These are phyloP conservation scores for Halocynthia roretzi DNA, from an alignment of 23 tunicate genomes.

Conservation along the genomic window DNA sequence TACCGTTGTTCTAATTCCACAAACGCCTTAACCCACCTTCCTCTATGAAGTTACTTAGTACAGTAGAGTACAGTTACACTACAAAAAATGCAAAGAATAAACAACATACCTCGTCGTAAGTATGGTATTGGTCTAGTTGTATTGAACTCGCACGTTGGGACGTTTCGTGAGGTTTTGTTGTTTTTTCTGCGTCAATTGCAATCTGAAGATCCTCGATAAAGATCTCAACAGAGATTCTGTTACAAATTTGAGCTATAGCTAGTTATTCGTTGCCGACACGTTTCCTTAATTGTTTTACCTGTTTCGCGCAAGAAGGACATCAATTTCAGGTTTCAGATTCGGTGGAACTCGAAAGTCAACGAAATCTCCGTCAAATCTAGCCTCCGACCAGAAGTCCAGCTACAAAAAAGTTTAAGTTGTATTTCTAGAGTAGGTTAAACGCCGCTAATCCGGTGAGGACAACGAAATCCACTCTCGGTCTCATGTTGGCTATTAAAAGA, in stretches of 20 bases:
- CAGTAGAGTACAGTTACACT: neutral
- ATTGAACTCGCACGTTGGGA: conserved; percentile 17
- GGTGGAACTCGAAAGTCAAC: conserved; percentile 34
- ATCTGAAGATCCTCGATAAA: conserved; percentile 71
- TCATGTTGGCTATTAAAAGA: neutral
- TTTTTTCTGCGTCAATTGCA: conserved; percentile 35
- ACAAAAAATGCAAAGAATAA: too few relatives aligned
- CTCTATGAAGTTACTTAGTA: neutral
- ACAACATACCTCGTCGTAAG: conserved; percentile 61
- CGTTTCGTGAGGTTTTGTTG: conserved; percentile 34
- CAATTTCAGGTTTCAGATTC: conserved; percentile 3
- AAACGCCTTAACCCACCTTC: neutral
- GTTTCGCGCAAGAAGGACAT: conserved; percentile 3
- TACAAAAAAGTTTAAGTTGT: neutral
- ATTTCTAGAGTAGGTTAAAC: neutral
- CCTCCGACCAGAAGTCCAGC: conserved; percentile 23
- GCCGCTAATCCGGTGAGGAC: too few relatives aligned
- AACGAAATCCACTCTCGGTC: too few relatives aligned
- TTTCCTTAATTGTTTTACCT: neutral
- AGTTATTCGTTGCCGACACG: neutral
- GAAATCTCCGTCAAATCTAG: conserved; percentile 13
- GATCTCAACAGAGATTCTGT: conserved; percentile 47
- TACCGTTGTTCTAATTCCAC: neutral
- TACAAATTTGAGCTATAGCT: neutral
- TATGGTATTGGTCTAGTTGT: conserved; percentile 78